phyloP scores from a whole-genome alignment of 30 jellyfish, hydroid and myxozoan genomes.

The Hydractinia symbiolongicarpus region DNA sequence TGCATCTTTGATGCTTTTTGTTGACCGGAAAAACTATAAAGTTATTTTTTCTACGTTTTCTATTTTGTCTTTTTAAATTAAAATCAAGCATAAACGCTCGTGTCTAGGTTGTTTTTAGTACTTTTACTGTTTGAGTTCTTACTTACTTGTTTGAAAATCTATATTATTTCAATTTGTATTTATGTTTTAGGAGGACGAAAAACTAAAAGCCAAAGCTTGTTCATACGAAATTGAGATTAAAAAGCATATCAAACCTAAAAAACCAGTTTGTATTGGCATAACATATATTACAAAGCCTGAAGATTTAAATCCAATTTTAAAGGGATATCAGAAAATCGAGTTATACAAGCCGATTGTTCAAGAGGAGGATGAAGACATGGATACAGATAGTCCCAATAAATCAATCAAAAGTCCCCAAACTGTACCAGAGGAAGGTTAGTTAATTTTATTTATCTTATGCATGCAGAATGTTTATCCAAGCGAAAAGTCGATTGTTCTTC shows the following conservation, averaged over 20 bases:
- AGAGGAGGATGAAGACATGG: conserved; percentile 20
- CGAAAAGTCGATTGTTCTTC: too few species aligned
- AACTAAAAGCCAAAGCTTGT: conserved; percentile 14
- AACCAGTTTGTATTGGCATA: conserved; percentile 40
- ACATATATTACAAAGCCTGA: neutral
- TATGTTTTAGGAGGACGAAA: conserved; percentile 10
- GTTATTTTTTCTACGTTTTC: too few species aligned
- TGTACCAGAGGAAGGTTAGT: conserved; percentile 84
- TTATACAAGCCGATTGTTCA: conserved; percentile 1
- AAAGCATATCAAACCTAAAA: conserved; percentile 23
- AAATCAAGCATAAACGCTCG: too few species aligned
- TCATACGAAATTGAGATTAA: conserved; percentile 31
- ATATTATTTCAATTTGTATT: neutral
- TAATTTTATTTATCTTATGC: neutral
- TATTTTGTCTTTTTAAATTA: too few species aligned
- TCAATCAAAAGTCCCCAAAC: conserved; percentile 26
- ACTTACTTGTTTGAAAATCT: neutral
- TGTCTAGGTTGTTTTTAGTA: too few species aligned
- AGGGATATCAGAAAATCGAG: neutral
- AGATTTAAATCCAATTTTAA: conserved; percentile 1
- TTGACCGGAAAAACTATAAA: neutral
- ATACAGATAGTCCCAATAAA: neutral
- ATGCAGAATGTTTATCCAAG: neutral
- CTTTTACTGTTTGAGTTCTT: too few species aligned
- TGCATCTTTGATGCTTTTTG: neutral